Evolutionary conservation across 2,797 vertebrate genomes (phyloP).

Genomic region (Helarctos malayanus): DNA sequence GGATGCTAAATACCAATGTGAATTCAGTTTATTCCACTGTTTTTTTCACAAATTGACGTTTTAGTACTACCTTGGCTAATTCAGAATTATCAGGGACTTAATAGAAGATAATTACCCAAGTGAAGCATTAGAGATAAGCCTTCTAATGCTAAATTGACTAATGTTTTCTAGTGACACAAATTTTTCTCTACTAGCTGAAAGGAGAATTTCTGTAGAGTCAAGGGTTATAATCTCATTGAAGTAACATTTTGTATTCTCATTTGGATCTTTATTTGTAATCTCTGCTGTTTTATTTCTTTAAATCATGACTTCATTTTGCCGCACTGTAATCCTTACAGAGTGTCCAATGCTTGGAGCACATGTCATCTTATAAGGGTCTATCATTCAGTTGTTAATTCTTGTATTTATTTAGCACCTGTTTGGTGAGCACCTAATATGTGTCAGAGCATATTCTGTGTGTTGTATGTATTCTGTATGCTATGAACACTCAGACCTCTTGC

Average conservation of each 20-base stretch:
- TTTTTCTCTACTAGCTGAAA: slow-evolving; percentile 22
- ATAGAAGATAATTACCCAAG: slow-evolving; percentile 29
- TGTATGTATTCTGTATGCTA: neutral
- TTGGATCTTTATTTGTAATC: slow-evolving; percentile 38
- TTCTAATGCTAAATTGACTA: slow-evolving; percentile 16
- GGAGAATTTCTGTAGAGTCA: neutral
- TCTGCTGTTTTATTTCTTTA: slow-evolving; percentile 32
- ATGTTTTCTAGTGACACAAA: neutral
- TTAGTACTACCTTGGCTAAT: slow-evolving; percentile 21
- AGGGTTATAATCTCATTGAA: neutral
- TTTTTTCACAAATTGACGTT: neutral
- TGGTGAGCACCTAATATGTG: neutral
- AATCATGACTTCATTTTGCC: neutral
- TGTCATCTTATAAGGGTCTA: neutral
- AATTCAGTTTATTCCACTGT: neutral
- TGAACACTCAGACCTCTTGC: neutral
- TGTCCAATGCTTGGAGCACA: neutral
- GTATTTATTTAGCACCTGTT: neutral
- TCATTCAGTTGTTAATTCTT: neutral
- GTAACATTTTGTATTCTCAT: neutral
- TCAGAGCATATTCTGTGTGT: neutral
- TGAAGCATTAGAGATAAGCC: neutral
- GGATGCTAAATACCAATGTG: neutral
- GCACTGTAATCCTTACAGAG: neutral
- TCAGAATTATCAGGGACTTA: slow-evolving; percentile 48